These are phyloP conservation scores for Trissolcus basalis DNA, from an alignment of 1,140 invertebrate species.

Conservation along the genomic window DNA sequence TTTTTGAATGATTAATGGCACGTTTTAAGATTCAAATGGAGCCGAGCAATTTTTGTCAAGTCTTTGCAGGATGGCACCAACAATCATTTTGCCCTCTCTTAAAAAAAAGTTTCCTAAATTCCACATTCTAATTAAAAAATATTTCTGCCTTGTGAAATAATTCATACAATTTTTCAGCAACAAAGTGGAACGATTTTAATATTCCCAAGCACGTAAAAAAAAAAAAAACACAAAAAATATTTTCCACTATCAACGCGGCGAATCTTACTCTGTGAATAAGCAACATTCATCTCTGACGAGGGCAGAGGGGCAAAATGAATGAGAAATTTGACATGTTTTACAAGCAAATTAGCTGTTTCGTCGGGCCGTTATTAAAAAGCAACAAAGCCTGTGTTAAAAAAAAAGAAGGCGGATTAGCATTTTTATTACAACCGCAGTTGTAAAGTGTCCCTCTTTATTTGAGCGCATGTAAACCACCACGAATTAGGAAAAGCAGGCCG, in stretches of 20 bases:
- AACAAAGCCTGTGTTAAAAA: not conserved
- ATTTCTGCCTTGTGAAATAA: too few species aligned
- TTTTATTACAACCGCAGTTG: slow-evolving; percentile 18
- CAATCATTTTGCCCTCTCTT: too few species aligned
- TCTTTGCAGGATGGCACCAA: too few species aligned
- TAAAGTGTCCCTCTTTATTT: slow-evolving; percentile 24
- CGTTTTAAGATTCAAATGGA: too few species aligned
- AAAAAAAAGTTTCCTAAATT: too few species aligned
- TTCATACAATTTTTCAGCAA: too few species aligned
- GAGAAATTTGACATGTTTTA: slow-evolving; percentile 13
- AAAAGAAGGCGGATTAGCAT: slow-evolving; percentile 13
- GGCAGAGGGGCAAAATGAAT: not conserved
- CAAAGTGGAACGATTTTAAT: too few species aligned
- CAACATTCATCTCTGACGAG: too few species aligned
- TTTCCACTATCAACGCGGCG: not conserved
- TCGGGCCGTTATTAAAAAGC: slow-evolving; percentile 15
- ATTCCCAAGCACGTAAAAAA: not conserved
- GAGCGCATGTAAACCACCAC: slow-evolving; percentile 7
- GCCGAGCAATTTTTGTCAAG: too few species aligned
- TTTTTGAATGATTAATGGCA: slow-evolving; percentile 44
- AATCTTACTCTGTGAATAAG: too few species aligned
- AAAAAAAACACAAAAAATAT: not conserved
- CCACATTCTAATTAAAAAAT: too few species aligned
- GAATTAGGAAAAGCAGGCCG: slow-evolving; percentile 38
- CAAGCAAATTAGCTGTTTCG: not conserved